phyloP scores from a whole-genome alignment of 2,888 invertebrate genomes.

The Acronicta alni region DNA sequence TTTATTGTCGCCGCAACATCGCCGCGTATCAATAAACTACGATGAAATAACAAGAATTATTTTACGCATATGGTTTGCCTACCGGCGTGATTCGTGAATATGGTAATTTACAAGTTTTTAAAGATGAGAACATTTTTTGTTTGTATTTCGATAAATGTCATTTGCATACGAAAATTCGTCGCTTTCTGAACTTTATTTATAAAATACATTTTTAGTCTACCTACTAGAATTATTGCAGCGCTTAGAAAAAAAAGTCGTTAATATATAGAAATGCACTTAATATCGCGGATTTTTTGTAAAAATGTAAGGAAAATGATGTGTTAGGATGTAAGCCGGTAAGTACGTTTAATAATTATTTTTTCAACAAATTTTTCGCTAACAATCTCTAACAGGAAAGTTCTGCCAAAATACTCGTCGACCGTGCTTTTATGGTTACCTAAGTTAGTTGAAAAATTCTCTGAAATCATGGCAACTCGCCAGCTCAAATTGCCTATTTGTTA shows the following conservation, averaged over 20 bases:
- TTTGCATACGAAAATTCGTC: slow-evolving; percentile 16
- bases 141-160: slow-evolving; percentile 8
- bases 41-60: slow-evolving; percentile 58
- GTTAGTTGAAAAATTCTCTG: slow-evolving; percentile 31
- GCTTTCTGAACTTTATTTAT: slow-evolving; percentile 16
- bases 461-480: slow-evolving; percentile 43
- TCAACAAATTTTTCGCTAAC: not conserved
- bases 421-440: slow-evolving; percentile 17
- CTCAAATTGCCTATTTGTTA: slow-evolving; percentile 40
- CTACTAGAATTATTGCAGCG: slow-evolving; percentile 1
- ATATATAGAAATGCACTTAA: not conserved
- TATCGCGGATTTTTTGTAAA: not conserved
- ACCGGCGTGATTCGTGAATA: slow-evolving; percentile 24
- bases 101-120: slow-evolving; percentile 36
- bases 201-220: slow-evolving; percentile 8
- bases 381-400: slow-evolving; percentile 19
- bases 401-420: slow-evolving; percentile 35
- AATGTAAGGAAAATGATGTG: not conserved
- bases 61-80: slow-evolving; percentile 34
- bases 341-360: not conserved
- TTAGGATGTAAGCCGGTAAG: no score
- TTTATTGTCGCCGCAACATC: slow-evolving; percentile 65
- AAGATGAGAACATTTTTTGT: not conserved
- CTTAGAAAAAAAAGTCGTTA: not conserved
- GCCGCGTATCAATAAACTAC: slow-evolving; percentile 62